phyloP scores from a whole-genome alignment of 1,140 invertebrate species.

The Mycetomoellerius zeteki region DNA sequence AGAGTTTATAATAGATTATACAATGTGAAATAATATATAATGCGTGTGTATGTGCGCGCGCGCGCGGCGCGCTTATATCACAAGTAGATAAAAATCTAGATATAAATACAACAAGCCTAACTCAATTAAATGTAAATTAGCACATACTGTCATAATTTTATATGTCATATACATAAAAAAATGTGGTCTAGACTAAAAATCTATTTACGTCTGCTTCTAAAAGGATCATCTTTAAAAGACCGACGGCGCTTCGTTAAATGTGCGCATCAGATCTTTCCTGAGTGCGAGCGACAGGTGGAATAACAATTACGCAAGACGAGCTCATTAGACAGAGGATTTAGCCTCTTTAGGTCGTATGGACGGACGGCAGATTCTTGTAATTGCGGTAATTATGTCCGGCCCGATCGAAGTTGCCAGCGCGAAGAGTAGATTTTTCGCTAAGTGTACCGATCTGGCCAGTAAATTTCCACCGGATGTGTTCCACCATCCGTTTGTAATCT shows the following conservation, averaged over 20 bases:
- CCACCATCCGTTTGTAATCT: constrained; percentile 59
- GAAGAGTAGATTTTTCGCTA: constrained; percentile 56
- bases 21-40: not conserved
- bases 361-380: constrained; percentile 20
- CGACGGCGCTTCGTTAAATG: constrained; percentile 56
- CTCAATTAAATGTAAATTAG: not conserved
- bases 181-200: not conserved
- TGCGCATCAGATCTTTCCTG: constrained; percentile 20
- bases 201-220: not conserved
- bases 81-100: not conserved
- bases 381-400: constrained; percentile 55
- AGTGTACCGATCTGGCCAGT: constrained; percentile 46
- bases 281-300: constrained; percentile 62
- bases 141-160: not conserved
- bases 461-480: constrained; percentile 60
- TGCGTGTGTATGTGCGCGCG: not conserved
- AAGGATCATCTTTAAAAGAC: constrained; percentile 34
- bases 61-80: too few relatives aligned
- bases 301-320: constrained; percentile 65
- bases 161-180: not conserved
- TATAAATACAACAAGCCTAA: not conserved
- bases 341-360: constrained; percentile 35
- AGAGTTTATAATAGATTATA: not conserved
- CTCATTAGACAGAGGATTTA: constrained; percentile 52
- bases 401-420: constrained; percentile 46